These are phyloP conservation scores for Drosophila birchii DNA, from an alignment of 2,888 invertebrate genomes.

Conservation along the genomic window DNA sequence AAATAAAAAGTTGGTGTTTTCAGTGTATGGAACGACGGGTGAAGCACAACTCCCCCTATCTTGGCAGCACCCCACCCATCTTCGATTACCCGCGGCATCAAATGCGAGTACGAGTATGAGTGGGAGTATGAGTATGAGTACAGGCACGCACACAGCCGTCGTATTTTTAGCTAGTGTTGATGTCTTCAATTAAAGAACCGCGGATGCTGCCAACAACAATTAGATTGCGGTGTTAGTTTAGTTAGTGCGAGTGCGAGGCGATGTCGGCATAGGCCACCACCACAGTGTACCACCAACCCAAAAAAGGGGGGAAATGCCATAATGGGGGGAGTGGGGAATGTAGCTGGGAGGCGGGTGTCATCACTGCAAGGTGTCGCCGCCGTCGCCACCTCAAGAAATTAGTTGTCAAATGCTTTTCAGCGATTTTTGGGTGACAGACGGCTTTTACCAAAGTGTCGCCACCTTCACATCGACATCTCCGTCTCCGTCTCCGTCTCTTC, in stretches of 20 bases:
- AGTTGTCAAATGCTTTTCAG: conserved; percentile 72
- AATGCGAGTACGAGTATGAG: not conserved
- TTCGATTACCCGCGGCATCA: conserved; percentile 8
- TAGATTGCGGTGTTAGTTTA: conserved; percentile 73
- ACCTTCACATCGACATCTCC: conserved; percentile 2
- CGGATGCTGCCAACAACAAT: conserved; percentile 78
- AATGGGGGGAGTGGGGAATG: not conserved
- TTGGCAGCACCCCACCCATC: not conserved
- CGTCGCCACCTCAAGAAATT: conserved; percentile 68
- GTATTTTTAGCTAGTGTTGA: conserved; percentile 82
- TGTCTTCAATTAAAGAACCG: conserved; percentile 84
- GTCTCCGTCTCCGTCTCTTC: not conserved
- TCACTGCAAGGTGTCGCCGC: conserved; percentile 63
- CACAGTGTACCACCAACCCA: not conserved
- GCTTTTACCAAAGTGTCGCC: conserved; percentile 71
- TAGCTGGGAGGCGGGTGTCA: not conserved
- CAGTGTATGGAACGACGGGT: not conserved
- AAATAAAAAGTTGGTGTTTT: not conserved
- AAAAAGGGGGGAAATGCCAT: too few species aligned
- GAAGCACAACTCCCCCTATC: not conserved
- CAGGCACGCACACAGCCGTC: conserved; percentile 19
- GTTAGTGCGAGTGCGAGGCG: conserved; percentile 69
- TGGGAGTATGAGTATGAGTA: conserved; percentile 1
- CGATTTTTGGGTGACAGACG: conserved; percentile 68
- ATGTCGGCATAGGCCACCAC: conserved; percentile 30